Evolutionary conservation across 2,113 vertebrate genomes (phyloP), one percentile per base, ranked within the genome.

Genomic region (Antennarius striatus): DNA sequence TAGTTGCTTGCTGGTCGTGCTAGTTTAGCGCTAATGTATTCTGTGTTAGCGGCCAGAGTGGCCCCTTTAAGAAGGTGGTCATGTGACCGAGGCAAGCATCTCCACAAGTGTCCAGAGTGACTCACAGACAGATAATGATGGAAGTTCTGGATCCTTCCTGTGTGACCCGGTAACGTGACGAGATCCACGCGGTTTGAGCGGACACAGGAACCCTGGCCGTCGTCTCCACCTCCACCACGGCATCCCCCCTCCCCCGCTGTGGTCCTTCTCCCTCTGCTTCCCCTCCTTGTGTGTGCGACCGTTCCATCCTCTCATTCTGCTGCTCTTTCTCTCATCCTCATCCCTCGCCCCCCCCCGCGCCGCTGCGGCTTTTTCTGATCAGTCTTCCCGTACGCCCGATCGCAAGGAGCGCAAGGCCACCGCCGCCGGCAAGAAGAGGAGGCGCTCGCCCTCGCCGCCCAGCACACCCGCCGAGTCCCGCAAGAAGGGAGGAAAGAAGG

Each of bases 321-420:
- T 78, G 81, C 91, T 92, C 90, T 93, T 90, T 91, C 90, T 93
- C 90, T 93, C 91, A 92, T 92, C 90, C 90, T 85, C 91, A 91
- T 90, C 84, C 88, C 87, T 82, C 82, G 62, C 80, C 83, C 81
- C 83, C 81, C 83, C 80, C 22, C 86, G 75, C 71, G 60, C 86
- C 74, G 57, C 83, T 22, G 81, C 90, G 90, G 87, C 74, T 89
- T 91, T 90, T 79, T 91, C 90, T 93, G 93, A 93, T 91, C 93
- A 98, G 97, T 95, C 95, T 77, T 96, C 97, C 70, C 93, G 96
- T 85, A 99, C 97, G 59, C 96, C 97, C 0, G 96, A 98, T 91
- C 94, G 96, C 74, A 96, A 98, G 91, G 98, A 99, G 86, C 93
- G 97, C 88, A 98, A 96, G 86, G 93, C 97, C 49, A 92, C 95